Evolutionary conservation across 2,888 invertebrate species (phyloP).

Genomic region (Acanthacorydalis orientalis): DNA sequence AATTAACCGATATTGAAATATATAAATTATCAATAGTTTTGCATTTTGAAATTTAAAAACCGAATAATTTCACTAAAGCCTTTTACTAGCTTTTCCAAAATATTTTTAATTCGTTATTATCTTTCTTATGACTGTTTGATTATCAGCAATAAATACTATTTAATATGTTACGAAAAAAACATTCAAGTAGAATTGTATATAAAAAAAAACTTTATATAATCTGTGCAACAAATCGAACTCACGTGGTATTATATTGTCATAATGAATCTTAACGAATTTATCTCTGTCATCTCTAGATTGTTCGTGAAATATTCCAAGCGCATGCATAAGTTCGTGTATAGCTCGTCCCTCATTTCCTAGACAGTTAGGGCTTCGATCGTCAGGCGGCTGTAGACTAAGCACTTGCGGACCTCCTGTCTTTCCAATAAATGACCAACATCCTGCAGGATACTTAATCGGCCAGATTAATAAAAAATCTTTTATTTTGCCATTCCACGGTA

Average conservation of each 20-base stretch:
- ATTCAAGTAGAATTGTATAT: no score
- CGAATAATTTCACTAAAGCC: no score
- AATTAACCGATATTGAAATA: no score
- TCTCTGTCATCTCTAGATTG: conserved; percentile 61
- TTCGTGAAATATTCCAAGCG: conserved; percentile 68
- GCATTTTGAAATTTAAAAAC: no score
- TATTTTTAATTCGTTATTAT: no score
- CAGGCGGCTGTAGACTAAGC: conserved; percentile 48
- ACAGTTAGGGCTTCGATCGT: conserved; percentile 41
- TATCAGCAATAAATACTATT: no score
- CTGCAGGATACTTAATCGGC: conserved; percentile 45
- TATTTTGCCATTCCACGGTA: conserved; percentile 43
- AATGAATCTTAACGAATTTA: conserved; percentile 47
- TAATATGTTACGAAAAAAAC: no score
- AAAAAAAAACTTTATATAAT: no score
- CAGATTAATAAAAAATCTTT: conserved; percentile 47
- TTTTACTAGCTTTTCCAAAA: no score
- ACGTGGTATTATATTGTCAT: conserved; percentile 49
- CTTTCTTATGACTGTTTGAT: no score
- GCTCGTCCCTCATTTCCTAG: conserved; percentile 50
- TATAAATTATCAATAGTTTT: no score
- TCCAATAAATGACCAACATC: conserved; percentile 67
- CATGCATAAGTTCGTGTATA: conserved; percentile 69
- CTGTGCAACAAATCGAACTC: conserved; percentile 11
- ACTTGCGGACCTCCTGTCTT: conserved; percentile 56